A percentile compares a stretch with the other conserved stretches of the same genome.
Evolutionary conservation across 2,797 vertebrate genomes (phyloP).

Genomic region (Acanthopagrus latus): DNA sequence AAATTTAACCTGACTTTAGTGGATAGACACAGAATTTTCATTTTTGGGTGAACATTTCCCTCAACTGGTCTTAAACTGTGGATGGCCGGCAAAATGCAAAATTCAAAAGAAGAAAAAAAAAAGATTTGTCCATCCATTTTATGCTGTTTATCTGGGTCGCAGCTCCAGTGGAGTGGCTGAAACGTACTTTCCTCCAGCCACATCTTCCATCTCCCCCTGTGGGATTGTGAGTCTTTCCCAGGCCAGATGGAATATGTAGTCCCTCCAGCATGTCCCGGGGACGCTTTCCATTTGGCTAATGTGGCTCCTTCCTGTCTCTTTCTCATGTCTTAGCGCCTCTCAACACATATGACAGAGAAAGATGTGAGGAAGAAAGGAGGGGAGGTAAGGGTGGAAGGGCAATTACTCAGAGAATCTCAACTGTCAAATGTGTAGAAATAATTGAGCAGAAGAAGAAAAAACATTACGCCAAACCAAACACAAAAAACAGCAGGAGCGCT

Average conservation of each 20-base stretch:
- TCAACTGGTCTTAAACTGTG: not conserved
- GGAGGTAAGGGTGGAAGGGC: conserved; percentile 1
- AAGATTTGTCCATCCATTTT: conserved; percentile 24
- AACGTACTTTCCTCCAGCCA: conserved; percentile 37
- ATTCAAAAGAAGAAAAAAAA: not conserved
- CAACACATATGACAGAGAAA: conserved; percentile 13
- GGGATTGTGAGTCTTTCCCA: conserved; percentile 48
- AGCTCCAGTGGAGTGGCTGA: conserved; percentile 24
- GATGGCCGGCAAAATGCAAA: not conserved
- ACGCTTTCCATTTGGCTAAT: conserved; percentile 55
- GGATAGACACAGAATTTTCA: too few species aligned
- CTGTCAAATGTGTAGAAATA: conserved; percentile 29
- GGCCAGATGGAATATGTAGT: conserved; percentile 68
- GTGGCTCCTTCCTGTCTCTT: conserved; percentile 6
- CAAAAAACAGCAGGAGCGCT: not conserved
- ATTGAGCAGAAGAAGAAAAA: conserved; percentile 19
- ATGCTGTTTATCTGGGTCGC: conserved; percentile 52
- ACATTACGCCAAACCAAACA: conserved; percentile 8
- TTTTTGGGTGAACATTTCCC: too few species aligned
- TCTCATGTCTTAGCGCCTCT: conserved; percentile 24
- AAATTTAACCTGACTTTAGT: too few species aligned
- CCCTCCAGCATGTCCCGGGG: conserved; percentile 58
- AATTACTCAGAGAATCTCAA: conserved; percentile 30
- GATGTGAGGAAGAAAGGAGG: not conserved
- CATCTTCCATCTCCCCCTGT: conserved; percentile 56